Evolutionary conservation across 2,888 invertebrate species (phyloP).

Genomic region (Eristalinus aeneus): DNA sequence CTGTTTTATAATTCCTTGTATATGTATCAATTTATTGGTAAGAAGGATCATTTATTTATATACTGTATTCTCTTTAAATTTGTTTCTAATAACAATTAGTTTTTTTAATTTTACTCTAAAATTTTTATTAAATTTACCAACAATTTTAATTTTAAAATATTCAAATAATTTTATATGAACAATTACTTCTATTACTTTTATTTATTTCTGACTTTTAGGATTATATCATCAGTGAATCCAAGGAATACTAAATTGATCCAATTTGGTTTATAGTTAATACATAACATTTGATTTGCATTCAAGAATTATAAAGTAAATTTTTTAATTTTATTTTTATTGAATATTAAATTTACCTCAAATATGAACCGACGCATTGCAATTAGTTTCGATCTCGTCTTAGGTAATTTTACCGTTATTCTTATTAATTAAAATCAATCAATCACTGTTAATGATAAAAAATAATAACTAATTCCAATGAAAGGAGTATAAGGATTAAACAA

Average conservation of each 20-base stretch:
- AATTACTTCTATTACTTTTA: slow-evolving; percentile 78
- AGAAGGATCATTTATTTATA: slow-evolving; percentile 83
- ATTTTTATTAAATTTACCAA: slow-evolving; percentile 84
- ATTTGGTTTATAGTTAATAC: slow-evolving; percentile 62
- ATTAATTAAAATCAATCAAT: slow-evolving; percentile 84
- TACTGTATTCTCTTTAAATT: slow-evolving; percentile 88
- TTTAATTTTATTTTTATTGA: too few species aligned
- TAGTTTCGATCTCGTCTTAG: slow-evolving; percentile 82
- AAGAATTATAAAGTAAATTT: slow-evolving; percentile 80
- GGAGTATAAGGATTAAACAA: slow-evolving; percentile 81
- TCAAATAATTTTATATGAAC: slow-evolving; percentile 76
- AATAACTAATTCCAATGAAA: too few species aligned
- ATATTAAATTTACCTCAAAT: slow-evolving; percentile 79
- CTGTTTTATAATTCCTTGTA: slow-evolving; percentile 84
- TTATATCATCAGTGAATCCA: slow-evolving; percentile 83
- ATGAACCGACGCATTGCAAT: slow-evolving; percentile 81
- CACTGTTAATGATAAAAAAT: slow-evolving; percentile 85
- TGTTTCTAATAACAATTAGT: slow-evolving; percentile 83
- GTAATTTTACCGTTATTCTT: slow-evolving; percentile 76
- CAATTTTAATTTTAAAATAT: slow-evolving; percentile 81
- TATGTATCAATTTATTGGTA: slow-evolving; percentile 87
- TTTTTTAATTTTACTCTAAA: slow-evolving; percentile 81
- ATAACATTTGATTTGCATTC: slow-evolving; percentile 38
- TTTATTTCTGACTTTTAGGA: too few species aligned
- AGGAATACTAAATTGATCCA: slow-evolving; percentile 83